These are phyloP conservation scores for Melieria crassipennis DNA, from an alignment of 2,888 invertebrate genomes.

Conservation along the genomic window DNA sequence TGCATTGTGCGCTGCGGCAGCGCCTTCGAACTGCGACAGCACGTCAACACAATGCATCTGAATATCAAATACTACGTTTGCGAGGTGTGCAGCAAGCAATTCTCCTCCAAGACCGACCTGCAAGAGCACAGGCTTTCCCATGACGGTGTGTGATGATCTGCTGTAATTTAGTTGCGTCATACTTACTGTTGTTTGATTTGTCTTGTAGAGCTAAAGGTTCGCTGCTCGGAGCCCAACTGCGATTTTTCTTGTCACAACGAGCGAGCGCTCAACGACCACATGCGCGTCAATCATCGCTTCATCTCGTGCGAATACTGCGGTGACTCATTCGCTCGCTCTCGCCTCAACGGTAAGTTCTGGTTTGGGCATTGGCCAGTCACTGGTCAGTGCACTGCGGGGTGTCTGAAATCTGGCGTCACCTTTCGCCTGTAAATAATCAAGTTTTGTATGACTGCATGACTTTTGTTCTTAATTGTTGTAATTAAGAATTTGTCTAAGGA, in stretches of 20 bases:
- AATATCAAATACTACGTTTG: conserved; percentile 43
- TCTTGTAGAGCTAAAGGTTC: conserved; percentile 37
- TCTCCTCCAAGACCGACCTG: conserved; percentile 45
- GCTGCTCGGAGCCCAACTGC: conserved; percentile 42
- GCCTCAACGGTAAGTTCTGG: conserved; percentile 38
- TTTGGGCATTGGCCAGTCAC: no score
- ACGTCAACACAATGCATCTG: conserved; percentile 42
- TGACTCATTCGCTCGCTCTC: conserved; percentile 42
- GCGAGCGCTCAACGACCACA: conserved; percentile 44
- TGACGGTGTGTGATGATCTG: conserved; percentile 32
- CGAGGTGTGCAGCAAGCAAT: conserved; percentile 45
- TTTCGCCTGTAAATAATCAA: no score
- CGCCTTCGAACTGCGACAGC: conserved; percentile 41
- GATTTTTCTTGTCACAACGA: conserved; percentile 42
- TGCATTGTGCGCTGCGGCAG: conserved; percentile 41
- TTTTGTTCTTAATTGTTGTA: no score
- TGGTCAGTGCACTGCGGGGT: no score
- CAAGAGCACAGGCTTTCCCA: conserved; percentile 45
- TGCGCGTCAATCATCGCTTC: conserved; percentile 44
- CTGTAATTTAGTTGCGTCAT: not conserved
- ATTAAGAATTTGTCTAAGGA: no score
- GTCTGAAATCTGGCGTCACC: no score
- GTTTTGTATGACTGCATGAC: no score
- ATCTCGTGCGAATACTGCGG: conserved; percentile 45
- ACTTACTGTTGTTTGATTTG: no score